Percentiles rank a stretch among this genome's conserved stretches.
Conservation (phyloP, 2,113 vertebrate genomes). For the Myotis brandtii region DNA sequence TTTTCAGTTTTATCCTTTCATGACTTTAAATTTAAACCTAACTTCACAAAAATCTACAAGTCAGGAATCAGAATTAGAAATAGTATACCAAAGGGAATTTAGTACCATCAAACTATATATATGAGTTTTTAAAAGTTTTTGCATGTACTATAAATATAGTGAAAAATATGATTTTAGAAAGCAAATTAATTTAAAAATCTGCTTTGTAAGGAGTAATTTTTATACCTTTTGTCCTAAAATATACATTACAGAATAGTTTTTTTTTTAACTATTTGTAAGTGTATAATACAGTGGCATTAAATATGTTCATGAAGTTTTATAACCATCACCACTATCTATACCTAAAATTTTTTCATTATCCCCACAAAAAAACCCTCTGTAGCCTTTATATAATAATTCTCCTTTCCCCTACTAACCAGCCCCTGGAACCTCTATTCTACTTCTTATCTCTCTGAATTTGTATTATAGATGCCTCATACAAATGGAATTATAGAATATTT, state of each 20-base stretch:
- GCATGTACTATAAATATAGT: not conserved
- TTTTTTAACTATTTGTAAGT: not conserved
- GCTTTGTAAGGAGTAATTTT: not conserved
- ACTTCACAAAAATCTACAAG: constrained; percentile 10
- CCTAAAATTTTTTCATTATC: not conserved
- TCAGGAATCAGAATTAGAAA: not conserved
- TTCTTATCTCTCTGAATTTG: not conserved
- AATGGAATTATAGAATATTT: not conserved
- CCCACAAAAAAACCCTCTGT: not conserved
- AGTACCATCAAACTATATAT: not conserved
- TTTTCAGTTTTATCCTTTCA: not conserved
- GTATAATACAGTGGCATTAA: not conserved
- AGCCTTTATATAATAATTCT: not conserved
- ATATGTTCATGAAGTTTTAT: not conserved
- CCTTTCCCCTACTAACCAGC: not conserved
- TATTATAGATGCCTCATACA: not conserved
- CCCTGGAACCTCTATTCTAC: not conserved
- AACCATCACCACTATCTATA: not conserved
- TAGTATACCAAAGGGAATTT: not conserved
- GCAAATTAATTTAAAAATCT: not conserved
- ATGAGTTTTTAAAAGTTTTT: not conserved
- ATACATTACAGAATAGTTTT: not conserved
- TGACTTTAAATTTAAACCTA: not conserved
- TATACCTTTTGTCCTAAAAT: not conserved
- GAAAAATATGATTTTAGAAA: constrained; percentile 18